Base-by-base conservation (phyloP, 2,113 vertebrate genomes). In the Laticauda colubrina region DNA sequence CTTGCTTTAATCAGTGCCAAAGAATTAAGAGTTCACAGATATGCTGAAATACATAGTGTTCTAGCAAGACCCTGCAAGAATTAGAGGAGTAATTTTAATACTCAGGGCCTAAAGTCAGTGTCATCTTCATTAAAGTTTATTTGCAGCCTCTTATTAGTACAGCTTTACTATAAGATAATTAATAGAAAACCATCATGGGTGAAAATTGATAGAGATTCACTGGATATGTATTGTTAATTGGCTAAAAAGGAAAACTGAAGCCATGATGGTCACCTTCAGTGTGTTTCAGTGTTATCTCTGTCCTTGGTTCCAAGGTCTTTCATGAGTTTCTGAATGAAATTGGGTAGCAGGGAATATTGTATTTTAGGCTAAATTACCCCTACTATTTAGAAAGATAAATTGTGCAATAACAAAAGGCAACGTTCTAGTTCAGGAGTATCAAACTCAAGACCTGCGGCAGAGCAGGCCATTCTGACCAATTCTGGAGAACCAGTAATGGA, bases 21-120 rank as follows among this genome's bases (percentile, higher is more conserved):
- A 95, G 23, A 4, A 87, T 95, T 96, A 97, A 96, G 29, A 92
- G 91, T 95, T 89, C 95, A 89, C 95, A 95, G 39, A n/a, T 94
- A n/a, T 0, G 1, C 5, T 94, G 93, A 95, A 95, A 75, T 92
- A 86, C 48, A 26, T 96, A 95, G 96, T 95, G 92, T 81, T 54
- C 92, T 4, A 53, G 26, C 69, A 96, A 95, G 53, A 87, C 90
- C 93, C 89, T 90, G 61, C 61, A 95, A 96, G 93, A 85, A 96
- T 89, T 93, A 85, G 54, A 94, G 57, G 2, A 64, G 61, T 94
- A 96, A 95, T 96, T 96, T 91, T 96, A 97, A 95, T 56, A 87
- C 91, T 94, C 20, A 94, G 45, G 64, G n/a, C 34, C 29, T n/a
- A n/a, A n/a, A 69, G 5, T 34, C 64, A 69, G 64, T 69, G 29